Conservation (phyloP, 92 coral and sea anemone genomes). For the Zoanthus gigantus region DNA sequence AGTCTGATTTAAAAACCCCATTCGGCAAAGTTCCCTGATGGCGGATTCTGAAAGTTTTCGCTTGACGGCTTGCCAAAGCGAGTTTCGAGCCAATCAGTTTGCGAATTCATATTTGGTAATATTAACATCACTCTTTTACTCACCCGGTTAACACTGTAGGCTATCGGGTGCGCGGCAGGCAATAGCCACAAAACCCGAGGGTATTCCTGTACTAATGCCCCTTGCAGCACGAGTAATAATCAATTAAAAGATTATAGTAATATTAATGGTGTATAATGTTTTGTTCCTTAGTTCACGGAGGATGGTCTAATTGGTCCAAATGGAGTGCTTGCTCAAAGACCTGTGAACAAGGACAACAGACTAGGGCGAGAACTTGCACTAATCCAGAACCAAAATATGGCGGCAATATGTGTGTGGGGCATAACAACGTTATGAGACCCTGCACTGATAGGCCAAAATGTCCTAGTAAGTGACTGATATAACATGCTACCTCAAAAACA, state of each 20-base stretch:
- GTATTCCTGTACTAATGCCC: too few relatives aligned
- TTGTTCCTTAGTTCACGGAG: neutral
- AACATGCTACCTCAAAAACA: neutral
- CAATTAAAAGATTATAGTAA: neutral
- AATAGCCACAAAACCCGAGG: too few relatives aligned
- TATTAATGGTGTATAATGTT: neutral
- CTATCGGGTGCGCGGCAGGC: too few relatives aligned
- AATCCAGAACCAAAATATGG: conserved; percentile 25
- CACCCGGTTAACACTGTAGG: too few relatives aligned
- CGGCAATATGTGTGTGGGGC: conserved; percentile 21
- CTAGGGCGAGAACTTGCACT: conserved; percentile 1
- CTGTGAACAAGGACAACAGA: conserved; percentile 20
- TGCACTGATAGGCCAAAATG: conserved; percentile 4
- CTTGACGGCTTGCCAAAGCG: too few relatives aligned
- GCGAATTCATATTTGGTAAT: too few relatives aligned
- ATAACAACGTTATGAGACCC: neutral
- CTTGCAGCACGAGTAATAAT: neutral
- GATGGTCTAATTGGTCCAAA: conserved; percentile 15
- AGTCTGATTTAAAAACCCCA: too few relatives aligned
- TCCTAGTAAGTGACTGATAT: conserved; percentile 17
- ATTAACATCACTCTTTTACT: too few relatives aligned
- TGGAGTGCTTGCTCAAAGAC: conserved; percentile 11
- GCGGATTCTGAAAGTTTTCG: too few relatives aligned
- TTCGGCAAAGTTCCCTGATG: too few relatives aligned
- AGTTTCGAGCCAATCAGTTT: too few relatives aligned